These are phyloP conservation scores for Troides oblongomaculatus DNA, from an alignment of 2,888 invertebrate species.

Conservation along the genomic window DNA sequence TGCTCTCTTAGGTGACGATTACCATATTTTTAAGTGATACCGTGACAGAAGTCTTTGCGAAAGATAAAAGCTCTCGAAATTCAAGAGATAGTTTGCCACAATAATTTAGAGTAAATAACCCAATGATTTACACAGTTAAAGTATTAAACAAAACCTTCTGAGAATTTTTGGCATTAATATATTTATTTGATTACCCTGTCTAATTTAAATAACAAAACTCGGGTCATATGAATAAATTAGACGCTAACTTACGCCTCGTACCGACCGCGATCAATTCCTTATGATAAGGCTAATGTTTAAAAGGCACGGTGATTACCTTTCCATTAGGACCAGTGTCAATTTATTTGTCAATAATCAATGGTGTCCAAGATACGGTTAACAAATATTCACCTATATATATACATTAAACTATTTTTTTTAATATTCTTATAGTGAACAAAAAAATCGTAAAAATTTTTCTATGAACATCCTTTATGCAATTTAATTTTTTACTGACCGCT, in stretches of 20 bases:
- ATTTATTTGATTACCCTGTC: conserved; percentile 19
- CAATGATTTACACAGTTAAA: background rate
- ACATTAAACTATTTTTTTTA: too few species aligned
- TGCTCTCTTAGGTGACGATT: too few species aligned
- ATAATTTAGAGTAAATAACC: background rate
- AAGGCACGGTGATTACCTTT: conserved; percentile 21
- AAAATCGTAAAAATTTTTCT: too few species aligned
- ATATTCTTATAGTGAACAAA: too few species aligned
- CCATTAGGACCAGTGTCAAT: conserved; percentile 15
- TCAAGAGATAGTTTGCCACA: background rate
- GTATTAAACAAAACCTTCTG: conserved; percentile 7
- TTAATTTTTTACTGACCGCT: background rate
- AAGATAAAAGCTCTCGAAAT: too few species aligned
- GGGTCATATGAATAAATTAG: conserved; percentile 14
- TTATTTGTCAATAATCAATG: conserved; percentile 7
- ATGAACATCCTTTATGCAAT: too few species aligned
- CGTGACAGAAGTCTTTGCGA: too few species aligned
- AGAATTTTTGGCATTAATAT: conserved; percentile 10
- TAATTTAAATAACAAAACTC: conserved; percentile 19
- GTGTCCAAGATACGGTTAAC: background rate
- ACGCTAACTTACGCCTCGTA: conserved; percentile 10
- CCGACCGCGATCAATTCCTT: conserved; percentile 18
- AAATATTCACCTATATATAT: background rate
- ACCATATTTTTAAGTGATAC: too few species aligned
- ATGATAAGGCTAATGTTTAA: conserved; percentile 24